These are phyloP conservation scores for Nannoperca australis DNA, from an alignment of 2,797 vertebrate species.

Conservation along the genomic window DNA sequence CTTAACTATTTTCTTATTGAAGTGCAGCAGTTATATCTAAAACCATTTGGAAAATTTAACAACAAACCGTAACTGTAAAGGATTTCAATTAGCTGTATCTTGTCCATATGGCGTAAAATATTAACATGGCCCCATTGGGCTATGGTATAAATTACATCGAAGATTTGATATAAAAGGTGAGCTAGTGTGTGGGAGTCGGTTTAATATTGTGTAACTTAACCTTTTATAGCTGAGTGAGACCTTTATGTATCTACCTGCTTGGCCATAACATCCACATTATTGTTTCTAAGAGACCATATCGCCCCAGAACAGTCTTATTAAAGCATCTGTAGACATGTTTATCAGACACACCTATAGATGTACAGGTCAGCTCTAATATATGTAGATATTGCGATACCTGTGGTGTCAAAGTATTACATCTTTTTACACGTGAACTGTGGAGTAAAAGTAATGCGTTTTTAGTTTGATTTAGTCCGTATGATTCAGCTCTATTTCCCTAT, in stretches of 20 bases:
- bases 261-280: background rate
- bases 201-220: background rate
- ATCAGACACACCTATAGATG: background rate
- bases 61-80: background rate
- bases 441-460: background rate
- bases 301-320: background rate
- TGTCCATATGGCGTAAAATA: background rate
- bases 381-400: background rate
- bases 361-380: background rate
- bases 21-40: background rate
- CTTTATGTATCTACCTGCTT: background rate
- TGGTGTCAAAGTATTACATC: background rate
- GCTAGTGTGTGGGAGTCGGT: background rate
- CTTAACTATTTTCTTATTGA: background rate
- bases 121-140: background rate
- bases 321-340: background rate
- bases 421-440: background rate
- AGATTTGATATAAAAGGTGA: background rate
- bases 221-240: background rate
- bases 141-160: background rate
- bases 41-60: background rate
- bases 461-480: background rate
- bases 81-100: background rate
- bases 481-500: constrained; percentile 2
- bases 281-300: background rate